Evolutionary conservation across 2,888 invertebrate species (phyloP).

Genomic region (Sialis lutaria): DNA sequence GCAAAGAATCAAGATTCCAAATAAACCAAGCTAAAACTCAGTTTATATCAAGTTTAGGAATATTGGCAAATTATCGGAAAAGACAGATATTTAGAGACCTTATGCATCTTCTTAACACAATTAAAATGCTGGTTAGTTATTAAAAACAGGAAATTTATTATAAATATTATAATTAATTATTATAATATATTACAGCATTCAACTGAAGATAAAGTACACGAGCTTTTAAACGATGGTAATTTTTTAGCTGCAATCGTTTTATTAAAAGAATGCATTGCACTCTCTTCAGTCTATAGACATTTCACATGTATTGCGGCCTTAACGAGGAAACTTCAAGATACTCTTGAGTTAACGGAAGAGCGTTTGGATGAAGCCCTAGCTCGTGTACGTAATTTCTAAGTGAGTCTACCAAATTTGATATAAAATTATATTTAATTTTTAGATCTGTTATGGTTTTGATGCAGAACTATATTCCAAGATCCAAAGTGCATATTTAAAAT

Average conservation of each 20-base stretch:
- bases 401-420: neutral
- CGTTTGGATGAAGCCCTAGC: constrained; percentile 68
- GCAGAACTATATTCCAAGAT: constrained; percentile 62
- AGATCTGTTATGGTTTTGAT: constrained; percentile 56
- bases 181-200: constrained; percentile 40
- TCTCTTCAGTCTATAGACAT: constrained; percentile 68
- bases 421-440: constrained; percentile 9
- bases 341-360: constrained; percentile 77
- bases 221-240: constrained; percentile 65
- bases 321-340: constrained; percentile 74
- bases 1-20: constrained; percentile 52
- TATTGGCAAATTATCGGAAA: constrained; percentile 82
- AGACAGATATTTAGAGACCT: constrained; percentile 67
- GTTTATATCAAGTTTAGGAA: constrained; percentile 72
- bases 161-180: constrained; percentile 2
- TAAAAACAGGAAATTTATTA: constrained; percentile 1
- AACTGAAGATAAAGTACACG: constrained; percentile 70
- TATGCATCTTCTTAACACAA: constrained; percentile 58
- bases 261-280: constrained; percentile 71
- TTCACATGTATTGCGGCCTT: constrained; percentile 84
- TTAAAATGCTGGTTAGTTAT: constrained; percentile 53
- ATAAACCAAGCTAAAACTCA: constrained; percentile 62
- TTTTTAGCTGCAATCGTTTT: constrained; percentile 84
- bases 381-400: neutral
- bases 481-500: constrained; percentile 69